phyloP scores from a whole-genome alignment of 2,888 invertebrate genomes.

The Lasioglossum pauxillum region DNA sequence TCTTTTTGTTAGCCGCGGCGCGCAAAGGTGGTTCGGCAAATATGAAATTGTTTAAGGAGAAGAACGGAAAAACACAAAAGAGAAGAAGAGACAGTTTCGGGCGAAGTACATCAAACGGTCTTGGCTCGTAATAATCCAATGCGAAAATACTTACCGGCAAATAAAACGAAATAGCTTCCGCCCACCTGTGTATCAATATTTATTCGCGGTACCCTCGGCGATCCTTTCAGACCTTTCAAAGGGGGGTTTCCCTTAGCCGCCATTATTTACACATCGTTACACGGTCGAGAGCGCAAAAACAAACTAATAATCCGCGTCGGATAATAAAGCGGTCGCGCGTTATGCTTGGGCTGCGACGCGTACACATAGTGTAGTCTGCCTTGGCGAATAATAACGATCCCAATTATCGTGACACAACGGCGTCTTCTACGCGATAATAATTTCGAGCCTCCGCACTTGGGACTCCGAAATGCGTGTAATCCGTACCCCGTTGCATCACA shows the following conservation, averaged over 20 bases:
- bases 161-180: slow-evolving; percentile 19
- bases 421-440: slow-evolving; percentile 20
- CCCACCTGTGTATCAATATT: slow-evolving; percentile 37
- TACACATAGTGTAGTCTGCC: not conserved
- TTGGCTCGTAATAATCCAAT: slow-evolving; percentile 2
- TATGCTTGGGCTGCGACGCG: not conserved
- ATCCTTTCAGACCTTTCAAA: slow-evolving; percentile 28
- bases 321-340: slow-evolving; percentile 27
- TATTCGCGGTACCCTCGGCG: slow-evolving; percentile 16
- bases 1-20: not conserved
- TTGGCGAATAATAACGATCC: slow-evolving; percentile 40
- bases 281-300: slow-evolving; percentile 25
- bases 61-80: not conserved
- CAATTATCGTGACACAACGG: slow-evolving; percentile 49
- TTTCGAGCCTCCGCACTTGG: not conserved
- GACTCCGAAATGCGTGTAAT: slow-evolving; percentile 14
- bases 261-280: slow-evolving; percentile 37
- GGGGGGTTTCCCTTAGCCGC: not conserved
- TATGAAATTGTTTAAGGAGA: not conserved
- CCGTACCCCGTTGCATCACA: slow-evolving; percentile 18
- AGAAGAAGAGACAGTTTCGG: not conserved
- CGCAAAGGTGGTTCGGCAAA: not conserved
- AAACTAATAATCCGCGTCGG: slow-evolving; percentile 31
- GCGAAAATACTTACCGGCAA: slow-evolving; percentile 1
- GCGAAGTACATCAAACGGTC: not conserved